phyloP scores from a whole-genome alignment of 2,888 invertebrate genomes.

The Mantis religiosa region DNA sequence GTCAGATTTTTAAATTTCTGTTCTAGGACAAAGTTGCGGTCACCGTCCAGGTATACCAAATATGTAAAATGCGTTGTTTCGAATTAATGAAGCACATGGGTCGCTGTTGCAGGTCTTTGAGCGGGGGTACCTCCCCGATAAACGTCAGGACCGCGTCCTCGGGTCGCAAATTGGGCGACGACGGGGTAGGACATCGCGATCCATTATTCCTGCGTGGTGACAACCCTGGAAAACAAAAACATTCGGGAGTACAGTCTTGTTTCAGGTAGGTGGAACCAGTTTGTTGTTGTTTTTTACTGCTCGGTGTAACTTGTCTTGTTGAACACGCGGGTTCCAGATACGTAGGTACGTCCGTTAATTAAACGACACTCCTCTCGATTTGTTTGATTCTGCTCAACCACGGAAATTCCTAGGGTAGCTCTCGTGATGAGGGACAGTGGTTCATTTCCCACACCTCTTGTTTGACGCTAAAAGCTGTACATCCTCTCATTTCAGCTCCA shows the following conservation, averaged over 20 bases:
- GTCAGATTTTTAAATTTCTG: too few species aligned
- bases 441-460: too few species aligned
- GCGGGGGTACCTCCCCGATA: background rate
- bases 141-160: slow-evolving; percentile 4
- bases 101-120: background rate
- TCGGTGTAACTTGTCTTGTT: slow-evolving; percentile 11
- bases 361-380: background rate
- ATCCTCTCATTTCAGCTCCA: too few species aligned
- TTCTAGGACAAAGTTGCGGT: too few species aligned
- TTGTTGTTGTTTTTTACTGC: slow-evolving; percentile 1
- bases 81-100: background rate
- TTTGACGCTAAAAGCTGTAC: too few species aligned
- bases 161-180: slow-evolving; percentile 10
- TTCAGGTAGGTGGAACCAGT: slow-evolving; percentile 12
- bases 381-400: background rate
- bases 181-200: background rate
- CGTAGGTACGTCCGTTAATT: background rate
- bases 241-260: slow-evolving; percentile 15
- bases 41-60: too few species aligned
- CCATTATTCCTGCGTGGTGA: slow-evolving; percentile 9
- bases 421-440: too few species aligned
- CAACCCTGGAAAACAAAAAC: slow-evolving; percentile 8
- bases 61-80: background rate
- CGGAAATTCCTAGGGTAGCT: background rate
- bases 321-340: background rate